A percentile compares a stretch with the other conserved stretches of the same genome.
Conservation (phyloP, 2,113 vertebrate genomes). For the Penelope pileata region DNA sequence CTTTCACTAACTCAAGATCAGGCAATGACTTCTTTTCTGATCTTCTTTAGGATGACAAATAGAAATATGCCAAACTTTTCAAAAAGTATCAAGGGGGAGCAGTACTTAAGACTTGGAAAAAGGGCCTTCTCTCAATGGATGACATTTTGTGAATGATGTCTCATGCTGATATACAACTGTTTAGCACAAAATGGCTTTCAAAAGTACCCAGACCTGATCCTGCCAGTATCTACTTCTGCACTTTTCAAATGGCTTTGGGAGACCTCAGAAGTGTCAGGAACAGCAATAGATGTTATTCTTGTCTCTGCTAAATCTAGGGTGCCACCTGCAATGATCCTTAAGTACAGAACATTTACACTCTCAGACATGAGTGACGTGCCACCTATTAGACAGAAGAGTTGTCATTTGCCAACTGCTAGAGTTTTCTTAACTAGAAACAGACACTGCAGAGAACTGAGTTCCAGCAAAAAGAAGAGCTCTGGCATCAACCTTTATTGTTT, state of each 20-base stretch:
- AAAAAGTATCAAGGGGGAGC: background rate
- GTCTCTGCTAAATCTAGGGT: constrained; percentile 32
- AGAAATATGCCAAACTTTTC: background rate
- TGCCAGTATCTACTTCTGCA: background rate
- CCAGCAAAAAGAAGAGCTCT: constrained; percentile 19
- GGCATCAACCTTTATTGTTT: background rate
- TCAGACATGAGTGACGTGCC: constrained; percentile 18
- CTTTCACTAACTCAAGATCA: background rate
- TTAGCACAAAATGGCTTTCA: background rate
- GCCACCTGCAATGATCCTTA: constrained; percentile 38
- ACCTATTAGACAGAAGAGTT: constrained; percentile 46
- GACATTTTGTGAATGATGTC: background rate
- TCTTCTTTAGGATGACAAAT: background rate
- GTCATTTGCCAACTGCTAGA: constrained; percentile 45
- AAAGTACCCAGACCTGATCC: background rate
- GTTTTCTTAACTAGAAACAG: constrained; percentile 48
- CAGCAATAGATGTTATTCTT: constrained; percentile 12
- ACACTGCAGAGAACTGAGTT: background rate
- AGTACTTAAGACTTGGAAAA: background rate
- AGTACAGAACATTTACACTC: constrained; percentile 35
- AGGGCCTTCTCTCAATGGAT: background rate
- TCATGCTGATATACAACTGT: background rate
- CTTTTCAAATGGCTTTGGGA: constrained; percentile 8
- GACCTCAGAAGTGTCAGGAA: background rate
- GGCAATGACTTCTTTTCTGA: background rate